Conservation (phyloP, 2,888 invertebrate species). For the Dexiosoma caninum region DNA sequence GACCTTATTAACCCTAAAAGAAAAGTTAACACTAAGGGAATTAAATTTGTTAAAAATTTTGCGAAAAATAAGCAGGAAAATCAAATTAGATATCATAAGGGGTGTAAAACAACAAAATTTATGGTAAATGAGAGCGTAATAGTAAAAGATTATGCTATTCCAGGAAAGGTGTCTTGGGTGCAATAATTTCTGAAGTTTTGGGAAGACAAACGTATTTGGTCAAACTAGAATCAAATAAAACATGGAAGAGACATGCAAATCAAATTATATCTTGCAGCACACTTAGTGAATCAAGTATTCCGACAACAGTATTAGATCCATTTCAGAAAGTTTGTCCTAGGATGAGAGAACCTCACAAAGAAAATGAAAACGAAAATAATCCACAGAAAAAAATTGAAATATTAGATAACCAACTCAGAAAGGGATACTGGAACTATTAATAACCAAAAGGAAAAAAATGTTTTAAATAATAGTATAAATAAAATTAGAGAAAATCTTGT, state of each 20-base stretch:
- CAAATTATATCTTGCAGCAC: slow-evolving; percentile 11
- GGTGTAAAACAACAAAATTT: slow-evolving; percentile 15
- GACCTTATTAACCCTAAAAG: slow-evolving; percentile 51
- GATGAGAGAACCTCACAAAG: not conserved
- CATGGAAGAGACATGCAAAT: slow-evolving; percentile 38
- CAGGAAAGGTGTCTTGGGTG: slow-evolving; percentile 14
- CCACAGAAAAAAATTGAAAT: too few relatives aligned
- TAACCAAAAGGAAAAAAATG: too few relatives aligned
- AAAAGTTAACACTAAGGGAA: not conserved
- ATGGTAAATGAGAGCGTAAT: not conserved
- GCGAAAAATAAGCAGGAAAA: slow-evolving; percentile 2
- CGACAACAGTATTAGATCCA: not conserved
- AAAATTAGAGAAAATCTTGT: too few relatives aligned
- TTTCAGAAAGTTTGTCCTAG: not conserved
- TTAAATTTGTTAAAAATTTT: not conserved
- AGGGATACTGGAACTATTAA: too few relatives aligned
- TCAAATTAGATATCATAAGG: slow-evolving; percentile 29
- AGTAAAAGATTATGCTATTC: slow-evolving; percentile 11
- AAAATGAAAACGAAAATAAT: not conserved
- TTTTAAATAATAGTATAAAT: too few relatives aligned
- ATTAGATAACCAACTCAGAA: too few relatives aligned
- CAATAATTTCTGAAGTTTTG: not conserved
- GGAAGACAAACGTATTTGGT: slow-evolving; percentile 39
- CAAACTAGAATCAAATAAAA: not conserved
- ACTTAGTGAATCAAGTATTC: not conserved